Evolutionary conservation across 2,113 vertebrate species (phyloP).

Genomic region (Myrmecophaga tridactyla): DNA sequence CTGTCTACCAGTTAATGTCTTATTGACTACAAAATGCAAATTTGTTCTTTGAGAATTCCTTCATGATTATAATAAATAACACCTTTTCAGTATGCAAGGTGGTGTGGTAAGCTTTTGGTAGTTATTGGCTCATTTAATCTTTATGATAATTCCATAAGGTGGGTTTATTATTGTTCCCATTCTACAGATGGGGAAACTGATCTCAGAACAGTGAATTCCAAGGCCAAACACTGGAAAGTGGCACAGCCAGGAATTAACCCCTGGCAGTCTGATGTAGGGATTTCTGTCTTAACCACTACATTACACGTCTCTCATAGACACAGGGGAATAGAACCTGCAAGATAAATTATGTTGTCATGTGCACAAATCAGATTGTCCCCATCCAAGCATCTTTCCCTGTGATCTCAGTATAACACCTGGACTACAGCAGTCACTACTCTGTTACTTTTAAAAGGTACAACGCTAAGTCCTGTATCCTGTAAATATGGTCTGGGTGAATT

Average conservation of each 20-base stretch:
- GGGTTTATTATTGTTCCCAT: neutral
- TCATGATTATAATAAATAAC: neutral
- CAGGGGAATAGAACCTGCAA: neutral
- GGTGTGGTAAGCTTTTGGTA: neutral
- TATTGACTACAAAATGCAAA: neutral
- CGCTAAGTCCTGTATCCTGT: neutral
- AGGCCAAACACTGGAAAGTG: neutral
- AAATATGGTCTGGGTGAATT: neutral
- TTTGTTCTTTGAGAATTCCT: neutral
- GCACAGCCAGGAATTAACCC: neutral
- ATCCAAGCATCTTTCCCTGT: neutral
- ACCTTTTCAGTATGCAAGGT: neutral
- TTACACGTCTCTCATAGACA: neutral
- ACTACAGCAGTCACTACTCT: neutral
- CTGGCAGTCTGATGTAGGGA: neutral
- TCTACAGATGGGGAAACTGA: neutral
- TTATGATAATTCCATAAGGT: neutral
- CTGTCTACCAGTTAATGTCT: neutral
- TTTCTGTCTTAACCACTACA: neutral
- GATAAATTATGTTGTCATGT: neutral
- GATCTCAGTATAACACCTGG: neutral
- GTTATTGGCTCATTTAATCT: neutral
- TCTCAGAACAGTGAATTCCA: neutral
- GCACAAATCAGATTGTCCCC: neutral
- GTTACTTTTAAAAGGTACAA: neutral